Conservation (phyloP, 2,113 vertebrate genomes). For the Oncorhynchus clarkii region DNA sequence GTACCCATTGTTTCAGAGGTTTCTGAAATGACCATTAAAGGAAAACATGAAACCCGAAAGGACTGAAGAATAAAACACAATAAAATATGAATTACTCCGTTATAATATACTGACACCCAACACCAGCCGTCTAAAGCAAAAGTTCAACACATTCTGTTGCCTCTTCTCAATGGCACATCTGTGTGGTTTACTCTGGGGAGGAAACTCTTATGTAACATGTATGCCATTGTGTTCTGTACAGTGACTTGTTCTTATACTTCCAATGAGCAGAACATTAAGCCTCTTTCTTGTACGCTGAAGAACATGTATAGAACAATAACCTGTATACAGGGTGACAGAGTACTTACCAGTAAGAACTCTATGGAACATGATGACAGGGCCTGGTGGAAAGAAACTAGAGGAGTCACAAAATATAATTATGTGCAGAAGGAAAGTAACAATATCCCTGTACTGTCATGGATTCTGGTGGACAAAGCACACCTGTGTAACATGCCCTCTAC, state of each 20-base stretch:
- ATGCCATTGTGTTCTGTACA: neutral
- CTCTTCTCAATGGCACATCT: neutral
- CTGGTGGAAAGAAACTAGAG: neutral
- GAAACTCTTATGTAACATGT: too few relatives aligned
- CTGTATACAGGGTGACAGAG: neutral
- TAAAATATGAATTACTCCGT: neutral
- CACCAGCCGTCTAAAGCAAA: neutral
- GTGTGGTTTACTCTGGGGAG: neutral
- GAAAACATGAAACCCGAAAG: conserved; percentile 9
- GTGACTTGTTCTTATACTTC: neutral
- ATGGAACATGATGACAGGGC: neutral
- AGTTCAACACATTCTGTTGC: neutral
- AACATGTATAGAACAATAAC: neutral
- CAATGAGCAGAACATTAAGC: neutral
- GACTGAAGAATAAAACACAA: neutral
- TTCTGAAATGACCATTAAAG: conserved; percentile 3
- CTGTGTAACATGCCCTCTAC: conserved; percentile 17
- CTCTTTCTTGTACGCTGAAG: neutral
- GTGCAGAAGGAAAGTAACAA: neutral
- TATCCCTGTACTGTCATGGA: conserved; percentile 14
- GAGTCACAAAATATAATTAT: neutral
- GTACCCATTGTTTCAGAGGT: conserved; percentile 10
- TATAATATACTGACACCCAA: neutral
- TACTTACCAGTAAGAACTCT: neutral
- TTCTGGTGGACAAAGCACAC: conserved; percentile 22